Conservation (phyloP, 2,888 invertebrate genomes). For the Galeopsomyia nigrocyanea region DNA sequence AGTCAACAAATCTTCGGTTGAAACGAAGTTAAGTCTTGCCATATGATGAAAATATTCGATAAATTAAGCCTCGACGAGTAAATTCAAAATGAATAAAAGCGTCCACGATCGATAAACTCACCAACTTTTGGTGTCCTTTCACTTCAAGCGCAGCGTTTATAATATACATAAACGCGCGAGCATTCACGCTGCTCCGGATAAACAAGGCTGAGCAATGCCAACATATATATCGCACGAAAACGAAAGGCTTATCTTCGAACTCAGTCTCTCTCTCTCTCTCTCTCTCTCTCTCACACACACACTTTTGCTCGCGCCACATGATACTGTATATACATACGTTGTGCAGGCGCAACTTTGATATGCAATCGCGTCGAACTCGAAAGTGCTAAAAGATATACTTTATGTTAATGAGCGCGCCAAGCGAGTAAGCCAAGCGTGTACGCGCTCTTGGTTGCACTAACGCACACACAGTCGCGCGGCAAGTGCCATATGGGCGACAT, state of each 20-base stretch:
- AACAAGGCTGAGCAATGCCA: too few relatives aligned
- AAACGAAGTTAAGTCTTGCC: too few relatives aligned
- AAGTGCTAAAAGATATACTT: conserved; percentile 44
- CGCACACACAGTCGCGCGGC: neutral
- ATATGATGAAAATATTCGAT: too few relatives aligned
- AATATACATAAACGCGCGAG: too few relatives aligned
- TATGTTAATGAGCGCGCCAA: conserved; percentile 42
- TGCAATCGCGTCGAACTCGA: conserved; percentile 28
- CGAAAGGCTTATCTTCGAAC: conserved; percentile 14
- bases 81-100: too few relatives aligned
- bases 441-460: neutral
- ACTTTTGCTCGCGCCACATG: conserved; percentile 27
- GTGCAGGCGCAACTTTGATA: conserved; percentile 27
- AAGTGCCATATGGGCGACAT: conserved; percentile 38
- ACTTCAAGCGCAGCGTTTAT: neutral
- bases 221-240: conserved; percentile 1
- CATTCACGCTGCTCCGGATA: neutral
- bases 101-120: too few relatives aligned
- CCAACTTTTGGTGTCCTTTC: conserved; percentile 22
- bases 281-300: too few relatives aligned
- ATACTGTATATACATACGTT: conserved; percentile 8
- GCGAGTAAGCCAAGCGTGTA: neutral
- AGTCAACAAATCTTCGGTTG: too few relatives aligned
- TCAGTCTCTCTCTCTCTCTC: conserved; percentile 30
- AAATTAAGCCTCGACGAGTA: too few relatives aligned